These are phyloP conservation scores for Ypsolopha scabrella DNA, from an alignment of 2,888 invertebrate species.

Conservation along the genomic window DNA sequence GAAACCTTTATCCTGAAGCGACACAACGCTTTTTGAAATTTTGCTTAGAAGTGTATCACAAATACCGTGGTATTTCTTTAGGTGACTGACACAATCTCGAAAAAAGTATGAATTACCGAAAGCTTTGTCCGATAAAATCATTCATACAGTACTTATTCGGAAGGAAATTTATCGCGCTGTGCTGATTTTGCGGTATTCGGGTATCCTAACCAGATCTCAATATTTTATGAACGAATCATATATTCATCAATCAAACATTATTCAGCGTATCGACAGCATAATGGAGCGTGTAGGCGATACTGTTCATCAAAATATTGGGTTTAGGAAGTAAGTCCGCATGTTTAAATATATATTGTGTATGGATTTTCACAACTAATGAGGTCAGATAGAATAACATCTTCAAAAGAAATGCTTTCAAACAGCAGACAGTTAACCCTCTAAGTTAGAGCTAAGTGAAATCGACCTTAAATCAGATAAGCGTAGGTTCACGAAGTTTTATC, in stretches of 20 bases:
- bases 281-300: no score
- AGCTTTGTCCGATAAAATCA: conserved; percentile 9
- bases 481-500: neutral
- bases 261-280: conserved; percentile 25
- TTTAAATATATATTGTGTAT: no score
- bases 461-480: neutral
- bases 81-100: conserved; percentile 28
- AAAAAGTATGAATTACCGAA: conserved; percentile 8
- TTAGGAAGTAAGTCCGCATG: no score
- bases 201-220: conserved; percentile 13
- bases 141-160: neutral
- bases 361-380: no score
- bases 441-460: neutral
- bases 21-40: conserved; percentile 25
- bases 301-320: no score
- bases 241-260: conserved; percentile 51
- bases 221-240: conserved; percentile 47
- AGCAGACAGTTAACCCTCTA: no score
- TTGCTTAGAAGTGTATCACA: conserved; percentile 43
- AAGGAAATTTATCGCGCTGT: no score
- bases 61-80: conserved; percentile 33
- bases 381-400: no score
- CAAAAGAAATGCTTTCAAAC: no score
- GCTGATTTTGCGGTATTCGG: no score
- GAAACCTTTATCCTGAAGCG: conserved; percentile 14